Evolutionary conservation across 2,888 invertebrate genomes (phyloP), one percentile per base, ranked within the genome.

Genomic region (Hipparchia sbordonii): DNA sequence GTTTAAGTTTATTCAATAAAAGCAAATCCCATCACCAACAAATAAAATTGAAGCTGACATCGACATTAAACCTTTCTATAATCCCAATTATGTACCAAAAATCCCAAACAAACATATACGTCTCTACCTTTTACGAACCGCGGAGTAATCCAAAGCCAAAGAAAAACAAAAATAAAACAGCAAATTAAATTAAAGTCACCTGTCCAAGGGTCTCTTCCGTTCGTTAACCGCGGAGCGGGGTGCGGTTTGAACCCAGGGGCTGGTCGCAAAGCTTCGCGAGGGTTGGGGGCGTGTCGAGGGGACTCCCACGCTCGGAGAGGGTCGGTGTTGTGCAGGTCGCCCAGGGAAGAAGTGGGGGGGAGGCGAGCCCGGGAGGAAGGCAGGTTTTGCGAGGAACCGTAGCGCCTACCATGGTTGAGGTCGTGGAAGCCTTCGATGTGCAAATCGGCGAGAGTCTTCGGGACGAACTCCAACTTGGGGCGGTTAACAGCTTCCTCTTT

Each of bases 381-480:
- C 71, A 93, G 90, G 87, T 89, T 91, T 80, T 89, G 90, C 78
- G 91, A 87, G 89, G 93, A 93, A 87, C 93, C 93, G 90, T 91
- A 94, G 88, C 89, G 90, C 95, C 95, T 95, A 95, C 95, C 95
- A 88, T 95, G 93, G 91, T 94, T 95, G 93, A 96, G 95, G 91
- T 97, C 97, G 85, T 95, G 94, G 84, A 95, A 87, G 84, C 95
- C 95, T 88, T 97, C 97, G 91, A 98, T 96, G 92, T 97, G 95
- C 78, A 98, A 95, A 92, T 98, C 98, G 77, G 97, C 95, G 83
- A 98, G 94, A 75, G 98, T 97, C 95, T 98, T 98, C 84, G 98
- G 98, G 84, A 97, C 96, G 91, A 98, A 98, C 92, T 98, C 98
- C 91, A 96, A 86, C 94, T 97, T 97, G 80, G 98, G 98, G 93